Evolutionary conservation across 2,113 vertebrate genomes (phyloP).

Genomic region (Brachirus orientalis): DNA sequence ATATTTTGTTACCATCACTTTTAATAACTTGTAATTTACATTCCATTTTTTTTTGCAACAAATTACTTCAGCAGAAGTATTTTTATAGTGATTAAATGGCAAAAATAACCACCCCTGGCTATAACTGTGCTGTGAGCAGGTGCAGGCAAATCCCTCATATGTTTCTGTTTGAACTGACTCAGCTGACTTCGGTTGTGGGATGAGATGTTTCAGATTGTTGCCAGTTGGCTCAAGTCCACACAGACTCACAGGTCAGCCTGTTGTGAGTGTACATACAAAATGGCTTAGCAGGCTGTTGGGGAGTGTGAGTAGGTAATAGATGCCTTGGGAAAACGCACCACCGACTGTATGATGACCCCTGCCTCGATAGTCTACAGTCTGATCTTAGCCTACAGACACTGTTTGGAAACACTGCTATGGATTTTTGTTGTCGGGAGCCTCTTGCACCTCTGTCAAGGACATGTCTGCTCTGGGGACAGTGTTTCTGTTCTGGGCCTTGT

Average conservation of each 20-base stretch:
- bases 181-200: not conserved
- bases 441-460: not conserved
- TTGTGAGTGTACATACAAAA: not conserved
- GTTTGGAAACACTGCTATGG: no score
- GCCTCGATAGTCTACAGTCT: not conserved
- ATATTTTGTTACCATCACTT: no score
- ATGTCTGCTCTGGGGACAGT: not conserved
- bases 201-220: not conserved
- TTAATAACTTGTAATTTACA: no score
- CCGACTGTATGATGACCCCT: not conserved
- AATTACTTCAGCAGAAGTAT: not conserved
- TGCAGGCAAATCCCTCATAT: not conserved
- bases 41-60: no score
- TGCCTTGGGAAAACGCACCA: not conserved
- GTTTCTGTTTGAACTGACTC: not conserved
- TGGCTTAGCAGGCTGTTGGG: not conserved
- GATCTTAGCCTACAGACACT: no score
- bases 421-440: no score
- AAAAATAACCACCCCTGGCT: not conserved
- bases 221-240: not conserved
- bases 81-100: no score
- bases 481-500: not conserved
- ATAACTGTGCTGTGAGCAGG: not conserved
- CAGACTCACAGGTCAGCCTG: not conserved
- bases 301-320: not conserved